Conservation (phyloP, 2,797 vertebrate species). For the Microctenopoma stevenorrisi region DNA sequence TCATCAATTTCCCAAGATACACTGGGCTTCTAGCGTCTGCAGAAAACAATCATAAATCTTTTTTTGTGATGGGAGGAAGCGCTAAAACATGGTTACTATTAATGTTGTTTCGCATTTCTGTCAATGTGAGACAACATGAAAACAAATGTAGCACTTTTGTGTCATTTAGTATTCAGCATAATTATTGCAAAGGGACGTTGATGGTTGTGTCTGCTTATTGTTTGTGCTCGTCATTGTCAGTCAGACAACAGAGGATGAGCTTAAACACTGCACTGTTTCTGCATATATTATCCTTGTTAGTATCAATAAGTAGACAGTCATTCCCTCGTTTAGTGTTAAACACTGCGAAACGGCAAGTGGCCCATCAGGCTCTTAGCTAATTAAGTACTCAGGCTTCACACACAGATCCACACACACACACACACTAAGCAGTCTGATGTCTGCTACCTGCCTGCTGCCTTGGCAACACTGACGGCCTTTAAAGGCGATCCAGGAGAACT, state of each 20-base stretch:
- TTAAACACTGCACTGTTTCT: conserved; percentile 56
- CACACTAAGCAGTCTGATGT: conserved; percentile 60
- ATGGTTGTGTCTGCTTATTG: conserved; percentile 54
- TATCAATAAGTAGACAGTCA: conserved; percentile 72
- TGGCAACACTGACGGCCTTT: conserved; percentile 79
- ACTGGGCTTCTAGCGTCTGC: conserved; percentile 23
- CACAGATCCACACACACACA: conserved; percentile 42
- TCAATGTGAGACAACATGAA: conserved; percentile 34
- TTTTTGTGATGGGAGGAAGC: background rate
- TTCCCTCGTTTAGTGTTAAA: conserved; percentile 77
- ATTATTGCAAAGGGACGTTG: conserved; percentile 56
- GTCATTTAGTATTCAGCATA: conserved; percentile 32
- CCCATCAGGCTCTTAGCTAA: conserved; percentile 73
- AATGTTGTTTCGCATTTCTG: conserved; percentile 27
- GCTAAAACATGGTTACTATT: conserved; percentile 19
- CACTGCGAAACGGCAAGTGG: conserved; percentile 69
- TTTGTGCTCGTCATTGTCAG: conserved; percentile 65
- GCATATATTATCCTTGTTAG: conserved; percentile 77
- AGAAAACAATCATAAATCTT: conserved; percentile 22
- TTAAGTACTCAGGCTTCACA: conserved; percentile 73
- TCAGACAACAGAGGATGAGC: conserved; percentile 54
- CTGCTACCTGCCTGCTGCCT: conserved; percentile 79
- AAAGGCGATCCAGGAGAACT: conserved; percentile 81
- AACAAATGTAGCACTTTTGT: conserved; percentile 23
- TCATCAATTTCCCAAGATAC: conserved; percentile 31